Conservation (phyloP, 2,888 invertebrate genomes). For the Agonopterix arenella region DNA sequence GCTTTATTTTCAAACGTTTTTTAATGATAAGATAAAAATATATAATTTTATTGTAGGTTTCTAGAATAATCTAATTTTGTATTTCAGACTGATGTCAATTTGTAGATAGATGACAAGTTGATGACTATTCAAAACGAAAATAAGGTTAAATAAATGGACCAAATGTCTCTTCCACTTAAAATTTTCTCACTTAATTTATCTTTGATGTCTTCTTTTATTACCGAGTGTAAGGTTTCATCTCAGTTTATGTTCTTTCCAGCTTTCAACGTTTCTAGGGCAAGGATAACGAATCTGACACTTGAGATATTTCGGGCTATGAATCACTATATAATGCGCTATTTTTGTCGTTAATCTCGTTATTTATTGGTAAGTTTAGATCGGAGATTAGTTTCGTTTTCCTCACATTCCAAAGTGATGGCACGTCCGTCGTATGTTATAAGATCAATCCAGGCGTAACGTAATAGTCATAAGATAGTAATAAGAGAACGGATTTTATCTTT, state of each 20-base stretch:
- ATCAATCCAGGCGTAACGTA: too few relatives aligned
- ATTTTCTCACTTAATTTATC: conserved; percentile 6
- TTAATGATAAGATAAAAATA: too few relatives aligned
- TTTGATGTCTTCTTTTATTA: conserved; percentile 10
- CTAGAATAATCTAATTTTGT: too few relatives aligned
- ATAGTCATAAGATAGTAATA: too few relatives aligned
- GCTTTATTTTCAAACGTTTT: too few relatives aligned
- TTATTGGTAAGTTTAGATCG: conserved; percentile 11
- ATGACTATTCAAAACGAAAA: background rate
- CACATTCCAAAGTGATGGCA: too few relatives aligned
- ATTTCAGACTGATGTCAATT: too few relatives aligned
- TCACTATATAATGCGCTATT: conserved; percentile 5
- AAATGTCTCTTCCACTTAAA: conserved; percentile 1
- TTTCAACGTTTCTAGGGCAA: conserved; percentile 19
- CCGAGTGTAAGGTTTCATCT: conserved; percentile 12
- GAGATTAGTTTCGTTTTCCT: too few relatives aligned
- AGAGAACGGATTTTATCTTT: too few relatives aligned
- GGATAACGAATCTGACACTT: conserved; percentile 21
- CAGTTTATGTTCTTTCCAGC: conserved; percentile 10
- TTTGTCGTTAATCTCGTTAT: conserved; percentile 16
- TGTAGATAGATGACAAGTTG: too few relatives aligned
- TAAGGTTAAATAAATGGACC: conserved; percentile 1
- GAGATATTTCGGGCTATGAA: conserved; percentile 19
- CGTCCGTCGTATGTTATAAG: too few relatives aligned
- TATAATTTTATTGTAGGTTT: too few relatives aligned